Percentiles rank a stretch among this genome's conserved stretches.
These are phyloP conservation scores for Poecilia velifera DNA, from an alignment of 2,797 vertebrate species.

Conservation along the genomic window DNA sequence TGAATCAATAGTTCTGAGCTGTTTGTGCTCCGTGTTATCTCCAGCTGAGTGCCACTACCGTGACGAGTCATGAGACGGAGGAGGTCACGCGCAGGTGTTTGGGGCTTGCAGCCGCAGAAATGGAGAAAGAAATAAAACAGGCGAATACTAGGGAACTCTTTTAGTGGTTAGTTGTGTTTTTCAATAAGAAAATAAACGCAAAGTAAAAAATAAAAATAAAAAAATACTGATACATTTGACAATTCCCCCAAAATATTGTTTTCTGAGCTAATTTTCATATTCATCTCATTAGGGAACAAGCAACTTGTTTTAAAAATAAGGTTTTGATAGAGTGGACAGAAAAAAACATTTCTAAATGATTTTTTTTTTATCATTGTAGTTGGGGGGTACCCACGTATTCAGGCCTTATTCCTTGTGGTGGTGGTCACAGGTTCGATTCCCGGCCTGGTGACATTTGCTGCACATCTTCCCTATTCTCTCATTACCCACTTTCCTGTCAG, in stretches of 20 bases:
- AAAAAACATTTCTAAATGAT: background rate
- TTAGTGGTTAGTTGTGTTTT: background rate
- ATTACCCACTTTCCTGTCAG: too few relatives aligned
- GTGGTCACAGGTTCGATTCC: too few relatives aligned
- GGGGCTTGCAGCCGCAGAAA: conserved; percentile 7
- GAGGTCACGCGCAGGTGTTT: conserved; percentile 23
- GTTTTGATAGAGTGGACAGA: background rate
- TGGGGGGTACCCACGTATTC: too few relatives aligned
- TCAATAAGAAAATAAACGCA: background rate
- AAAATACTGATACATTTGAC: background rate
- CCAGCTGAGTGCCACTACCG: conserved; percentile 21
- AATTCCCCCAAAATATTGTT: background rate
- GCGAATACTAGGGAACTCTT: background rate
- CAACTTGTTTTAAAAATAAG: background rate
- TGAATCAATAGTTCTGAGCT: conserved; percentile 34
- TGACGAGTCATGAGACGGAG: conserved; percentile 45
- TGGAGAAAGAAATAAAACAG: background rate
- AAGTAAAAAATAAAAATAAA: background rate
- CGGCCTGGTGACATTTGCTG: too few relatives aligned
- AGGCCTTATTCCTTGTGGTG: too few relatives aligned
- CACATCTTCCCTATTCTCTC: too few relatives aligned
- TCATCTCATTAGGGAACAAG: background rate
- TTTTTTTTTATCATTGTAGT: background rate
- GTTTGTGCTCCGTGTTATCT: conserved; percentile 33
- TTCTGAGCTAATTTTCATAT: background rate